Percentiles rank a stretch among this genome's conserved stretches.
phyloP scores from a whole-genome alignment of 2,113 vertebrate genomes.

The Channa maculata region DNA sequence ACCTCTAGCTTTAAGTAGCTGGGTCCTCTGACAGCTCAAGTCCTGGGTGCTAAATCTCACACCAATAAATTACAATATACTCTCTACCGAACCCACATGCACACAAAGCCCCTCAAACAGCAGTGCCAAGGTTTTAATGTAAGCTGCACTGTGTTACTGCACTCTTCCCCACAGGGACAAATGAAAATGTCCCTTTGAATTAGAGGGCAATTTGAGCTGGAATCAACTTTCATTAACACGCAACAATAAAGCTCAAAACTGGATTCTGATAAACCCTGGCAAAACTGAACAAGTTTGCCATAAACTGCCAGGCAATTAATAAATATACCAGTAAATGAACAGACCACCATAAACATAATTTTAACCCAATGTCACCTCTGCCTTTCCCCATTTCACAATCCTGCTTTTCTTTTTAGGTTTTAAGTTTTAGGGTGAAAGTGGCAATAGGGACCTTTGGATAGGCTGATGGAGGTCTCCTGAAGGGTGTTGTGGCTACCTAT shows the following conservation, averaged over 20 bases:
- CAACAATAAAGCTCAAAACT: conserved; percentile 52
- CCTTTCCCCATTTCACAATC: conserved; percentile 15
- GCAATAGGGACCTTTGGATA: conserved; percentile 36
- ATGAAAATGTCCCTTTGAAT: conserved; percentile 63
- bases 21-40: conserved; percentile 3
- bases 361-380: conserved; percentile 42
- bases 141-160: conserved; percentile 7
- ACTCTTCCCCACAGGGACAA: conserved; percentile 40
- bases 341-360: conserved; percentile 36
- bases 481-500: conserved; percentile 63
- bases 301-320: conserved; percentile 61
- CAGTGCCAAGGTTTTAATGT: conserved; percentile 8
- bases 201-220: conserved; percentile 61
- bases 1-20: conserved; percentile 5
- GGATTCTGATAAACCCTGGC: conserved; percentile 43
- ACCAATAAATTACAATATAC: conserved; percentile 5
- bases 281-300: conserved; percentile 52
- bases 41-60: conserved; percentile 1
- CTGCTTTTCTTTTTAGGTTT: conserved; percentile 22
- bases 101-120: conserved; percentile 4
- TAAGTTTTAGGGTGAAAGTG: conserved; percentile 38
- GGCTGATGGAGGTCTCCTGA: conserved; percentile 72
- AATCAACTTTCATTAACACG: conserved; percentile 62
- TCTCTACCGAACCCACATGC: neutral
- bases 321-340: conserved; percentile 55